Conservation (phyloP, 2,113 vertebrate species). For the Madoqua kirkii region DNA sequence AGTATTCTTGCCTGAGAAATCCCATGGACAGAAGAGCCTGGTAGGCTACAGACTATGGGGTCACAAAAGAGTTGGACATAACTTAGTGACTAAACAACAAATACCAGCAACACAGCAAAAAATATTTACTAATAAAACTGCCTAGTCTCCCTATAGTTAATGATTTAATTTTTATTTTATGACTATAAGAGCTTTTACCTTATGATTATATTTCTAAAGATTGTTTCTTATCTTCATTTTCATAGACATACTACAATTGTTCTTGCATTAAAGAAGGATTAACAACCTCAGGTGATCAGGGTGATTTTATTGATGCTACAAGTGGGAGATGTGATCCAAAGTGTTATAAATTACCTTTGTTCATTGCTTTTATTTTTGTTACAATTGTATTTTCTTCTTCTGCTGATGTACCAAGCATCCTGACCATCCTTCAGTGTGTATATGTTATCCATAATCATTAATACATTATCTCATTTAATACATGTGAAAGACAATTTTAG, state of each 20-base stretch:
- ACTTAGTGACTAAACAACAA: neutral
- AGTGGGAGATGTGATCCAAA: constrained; percentile 76
- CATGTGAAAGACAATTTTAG: neutral
- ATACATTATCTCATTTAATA: neutral
- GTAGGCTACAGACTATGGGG: neutral
- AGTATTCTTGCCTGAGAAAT: neutral
- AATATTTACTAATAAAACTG: neutral
- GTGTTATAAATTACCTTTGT: constrained; percentile 79
- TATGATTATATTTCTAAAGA: constrained; percentile 7
- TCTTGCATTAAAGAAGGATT: constrained; percentile 75
- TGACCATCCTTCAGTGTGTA: constrained; percentile 79
- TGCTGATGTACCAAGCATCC: constrained; percentile 72
- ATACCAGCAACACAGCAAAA: neutral
- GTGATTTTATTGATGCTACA: constrained; percentile 64
- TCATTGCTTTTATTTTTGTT: constrained; percentile 77
- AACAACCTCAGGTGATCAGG: neutral
- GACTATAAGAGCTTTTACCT: neutral
- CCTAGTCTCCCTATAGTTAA: neutral
- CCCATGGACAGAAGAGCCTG: neutral
- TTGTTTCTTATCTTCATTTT: constrained; percentile 33
- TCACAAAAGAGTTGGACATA: neutral
- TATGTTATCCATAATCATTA: neutral
- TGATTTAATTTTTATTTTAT: constrained; percentile 22
- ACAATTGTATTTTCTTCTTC: constrained; percentile 78
- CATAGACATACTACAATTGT: constrained; percentile 79